phyloP scores from a whole-genome alignment of 2,797 vertebrate species.

The Poecilia picta region DNA sequence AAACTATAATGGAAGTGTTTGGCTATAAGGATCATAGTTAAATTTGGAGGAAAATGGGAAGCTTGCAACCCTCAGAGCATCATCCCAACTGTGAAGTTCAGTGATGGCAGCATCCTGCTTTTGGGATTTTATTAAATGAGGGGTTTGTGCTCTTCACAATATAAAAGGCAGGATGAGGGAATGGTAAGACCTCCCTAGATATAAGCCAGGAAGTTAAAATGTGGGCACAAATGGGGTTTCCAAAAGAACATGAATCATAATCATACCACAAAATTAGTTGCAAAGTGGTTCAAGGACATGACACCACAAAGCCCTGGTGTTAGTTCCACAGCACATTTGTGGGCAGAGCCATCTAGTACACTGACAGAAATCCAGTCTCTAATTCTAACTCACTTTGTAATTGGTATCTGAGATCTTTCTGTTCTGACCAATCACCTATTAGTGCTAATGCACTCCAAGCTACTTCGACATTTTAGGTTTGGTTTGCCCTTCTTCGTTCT shows the following conservation, averaged over 20 bases:
- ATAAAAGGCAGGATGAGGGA: background rate
- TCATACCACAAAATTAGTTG: background rate
- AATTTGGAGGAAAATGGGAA: slow-evolving; percentile 2
- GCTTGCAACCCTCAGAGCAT: background rate
- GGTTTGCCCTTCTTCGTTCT: slow-evolving; percentile 4
- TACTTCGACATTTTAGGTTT: background rate
- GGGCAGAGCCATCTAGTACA: background rate
- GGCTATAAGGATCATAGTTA: background rate
- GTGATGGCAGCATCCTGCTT: background rate
- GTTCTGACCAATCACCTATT: background rate
- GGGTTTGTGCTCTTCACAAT: background rate
- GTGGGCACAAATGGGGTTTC: background rate
- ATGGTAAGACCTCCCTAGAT: background rate
- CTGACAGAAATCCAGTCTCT: too few relatives aligned
- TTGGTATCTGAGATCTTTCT: background rate
- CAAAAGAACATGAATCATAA: background rate
- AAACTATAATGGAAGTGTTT: background rate
- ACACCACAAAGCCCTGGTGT: background rate
- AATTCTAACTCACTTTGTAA: background rate
- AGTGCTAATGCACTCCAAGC: background rate
- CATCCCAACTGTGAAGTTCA: background rate
- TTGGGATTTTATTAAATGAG: background rate
- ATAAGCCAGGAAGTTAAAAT: background rate
- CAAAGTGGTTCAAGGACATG: background rate
- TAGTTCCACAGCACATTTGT: background rate